These are phyloP conservation scores for Daktulosphaira vitifoliae DNA, from an alignment of 1,140 invertebrate species.

Conservation along the genomic window DNA sequence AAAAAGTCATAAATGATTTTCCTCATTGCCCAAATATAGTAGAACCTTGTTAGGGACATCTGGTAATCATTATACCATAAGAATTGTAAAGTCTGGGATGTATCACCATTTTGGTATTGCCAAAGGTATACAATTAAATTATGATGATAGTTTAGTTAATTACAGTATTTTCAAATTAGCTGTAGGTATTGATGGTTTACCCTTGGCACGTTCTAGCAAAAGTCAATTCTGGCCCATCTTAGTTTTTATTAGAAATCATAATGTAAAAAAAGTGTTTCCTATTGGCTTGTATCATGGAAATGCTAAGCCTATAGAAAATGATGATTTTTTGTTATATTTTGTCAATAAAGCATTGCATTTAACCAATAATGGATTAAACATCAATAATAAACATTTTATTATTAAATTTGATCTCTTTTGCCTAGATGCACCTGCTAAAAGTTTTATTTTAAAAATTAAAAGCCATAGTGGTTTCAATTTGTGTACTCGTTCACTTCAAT, in stretches of 20 bases:
- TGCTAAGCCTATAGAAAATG: not conserved
- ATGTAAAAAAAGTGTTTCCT: not conserved
- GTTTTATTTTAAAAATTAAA: too few relatives aligned
- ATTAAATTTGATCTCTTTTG: too few relatives aligned
- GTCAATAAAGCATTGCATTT: not conserved
- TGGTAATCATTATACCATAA: not conserved
- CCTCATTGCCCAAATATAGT: not conserved
- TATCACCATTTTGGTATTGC: not conserved
- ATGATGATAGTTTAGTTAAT: not conserved
- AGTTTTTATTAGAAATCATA: not conserved
- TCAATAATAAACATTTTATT: not conserved
- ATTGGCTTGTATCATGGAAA: not conserved
- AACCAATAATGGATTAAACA: too few relatives aligned
- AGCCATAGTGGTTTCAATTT: too few relatives aligned
- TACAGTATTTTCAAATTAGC: not conserved
- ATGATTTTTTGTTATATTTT: not conserved
- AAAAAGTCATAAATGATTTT: not conserved
- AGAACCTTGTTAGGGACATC: not conserved
- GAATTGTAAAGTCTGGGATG: not conserved
- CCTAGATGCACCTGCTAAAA: too few relatives aligned
- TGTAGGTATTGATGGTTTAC: not conserved
- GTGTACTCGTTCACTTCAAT: too few relatives aligned
- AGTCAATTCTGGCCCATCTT: constrained; percentile 6
- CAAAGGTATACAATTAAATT: not conserved
- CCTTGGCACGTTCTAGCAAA: not conserved